These are phyloP conservation scores for Erythrocebus patas DNA, from an alignment of 2,113 vertebrate genomes.

Conservation along the genomic window DNA sequence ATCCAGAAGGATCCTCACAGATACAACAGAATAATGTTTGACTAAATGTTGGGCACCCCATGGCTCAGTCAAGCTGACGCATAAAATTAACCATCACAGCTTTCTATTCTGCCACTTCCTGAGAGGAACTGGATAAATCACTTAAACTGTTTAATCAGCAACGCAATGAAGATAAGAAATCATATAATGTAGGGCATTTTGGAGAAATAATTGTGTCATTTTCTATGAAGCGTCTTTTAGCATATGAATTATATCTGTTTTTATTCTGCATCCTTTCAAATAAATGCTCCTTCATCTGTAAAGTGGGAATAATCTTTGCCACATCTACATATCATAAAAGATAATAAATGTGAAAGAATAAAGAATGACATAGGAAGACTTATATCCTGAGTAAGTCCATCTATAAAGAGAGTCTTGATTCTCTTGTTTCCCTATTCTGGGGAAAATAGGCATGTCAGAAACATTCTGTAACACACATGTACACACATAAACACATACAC, in stretches of 20 bases:
- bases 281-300: not conserved
- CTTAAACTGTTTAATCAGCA: not conserved
- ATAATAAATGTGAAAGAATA: not conserved
- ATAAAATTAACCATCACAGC: not conserved
- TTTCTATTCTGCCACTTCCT: not conserved
- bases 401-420: not conserved
- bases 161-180: not conserved
- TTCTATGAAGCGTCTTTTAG: not conserved
- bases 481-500: not conserved
- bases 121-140: not conserved
- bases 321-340: not conserved
- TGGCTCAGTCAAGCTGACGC: not conserved
- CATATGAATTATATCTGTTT: not conserved
- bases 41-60: not conserved
- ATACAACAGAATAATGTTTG: not conserved
- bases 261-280: not conserved
- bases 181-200: not conserved
- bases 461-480: not conserved
- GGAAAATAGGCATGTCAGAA: not conserved
- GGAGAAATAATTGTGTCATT: not conserved
- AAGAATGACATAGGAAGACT: not conserved
- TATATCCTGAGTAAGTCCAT: not conserved
- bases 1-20: not conserved
- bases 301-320: not conserved
- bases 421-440: not conserved